Evolutionary conservation across 2,113 vertebrate genomes (phyloP).

Genomic region (Trematomus loennbergii): DNA sequence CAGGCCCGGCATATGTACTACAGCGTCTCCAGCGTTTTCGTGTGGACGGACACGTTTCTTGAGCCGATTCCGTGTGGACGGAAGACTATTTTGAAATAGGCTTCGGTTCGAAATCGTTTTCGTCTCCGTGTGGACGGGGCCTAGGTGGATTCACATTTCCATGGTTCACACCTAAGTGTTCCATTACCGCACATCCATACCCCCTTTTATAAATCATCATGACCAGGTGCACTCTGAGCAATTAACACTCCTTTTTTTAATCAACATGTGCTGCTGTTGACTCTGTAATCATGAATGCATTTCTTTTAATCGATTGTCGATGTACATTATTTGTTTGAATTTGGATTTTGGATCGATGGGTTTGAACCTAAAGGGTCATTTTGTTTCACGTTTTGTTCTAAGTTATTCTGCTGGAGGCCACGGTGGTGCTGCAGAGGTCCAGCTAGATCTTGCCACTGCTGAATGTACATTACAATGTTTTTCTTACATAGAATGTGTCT

Average conservation of each 20-base stretch:
- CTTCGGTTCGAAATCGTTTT: too few species aligned
- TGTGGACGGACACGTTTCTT: too few species aligned
- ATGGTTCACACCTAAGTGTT: constrained; percentile 30
- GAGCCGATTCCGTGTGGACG: too few species aligned
- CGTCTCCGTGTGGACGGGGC: too few species aligned
- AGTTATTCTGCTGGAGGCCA: constrained; percentile 62
- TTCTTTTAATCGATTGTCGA: constrained; percentile 28
- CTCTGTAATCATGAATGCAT: constrained; percentile 50
- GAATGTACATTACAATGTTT: constrained; percentile 66
- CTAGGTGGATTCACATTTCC: constrained; percentile 45
- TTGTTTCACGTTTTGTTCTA: constrained; percentile 24
- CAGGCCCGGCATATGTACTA: too few species aligned
- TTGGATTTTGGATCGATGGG: background rate
- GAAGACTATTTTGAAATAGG: too few species aligned
- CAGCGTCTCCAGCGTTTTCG: too few species aligned
- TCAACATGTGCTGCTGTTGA: constrained; percentile 52
- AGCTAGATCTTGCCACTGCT: constrained; percentile 36
- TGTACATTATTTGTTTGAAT: constrained; percentile 41
- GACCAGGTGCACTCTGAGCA: constrained; percentile 8
- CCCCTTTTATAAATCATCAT: constrained; percentile 13
- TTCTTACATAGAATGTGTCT: constrained; percentile 62
- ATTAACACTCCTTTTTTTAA: constrained; percentile 12
- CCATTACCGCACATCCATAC: constrained; percentile 34
- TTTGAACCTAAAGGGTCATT: background rate
- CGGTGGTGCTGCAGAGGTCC: constrained; percentile 45